Evolutionary conservation across 2,797 vertebrate species (phyloP).

Genomic region (Aeoliscus strigatus): DNA sequence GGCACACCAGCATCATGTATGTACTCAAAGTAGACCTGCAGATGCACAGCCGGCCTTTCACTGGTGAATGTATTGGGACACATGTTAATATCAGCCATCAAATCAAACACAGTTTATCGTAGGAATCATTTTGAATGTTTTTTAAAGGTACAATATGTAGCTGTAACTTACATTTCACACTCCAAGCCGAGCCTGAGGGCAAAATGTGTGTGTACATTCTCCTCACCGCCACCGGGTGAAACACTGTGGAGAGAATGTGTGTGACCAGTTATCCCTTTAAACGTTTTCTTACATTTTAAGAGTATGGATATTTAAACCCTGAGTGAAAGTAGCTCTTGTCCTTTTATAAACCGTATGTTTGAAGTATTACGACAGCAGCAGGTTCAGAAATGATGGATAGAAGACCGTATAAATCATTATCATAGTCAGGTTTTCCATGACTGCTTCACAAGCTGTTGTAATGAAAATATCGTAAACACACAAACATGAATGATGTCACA

Average conservation of each 20-base stretch:
- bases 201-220: no score
- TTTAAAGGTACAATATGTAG: conserved; percentile 1
- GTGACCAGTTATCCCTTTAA: no score
- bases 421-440: conserved; percentile 1
- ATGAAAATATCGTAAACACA: conserved; percentile 2
- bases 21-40: conserved; percentile 12
- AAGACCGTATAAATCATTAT: not conserved
- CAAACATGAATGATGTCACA: no score
- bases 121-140: conserved; percentile 10
- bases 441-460: not conserved
- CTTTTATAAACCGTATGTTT: conserved; percentile 1
- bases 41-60: conserved; percentile 38
- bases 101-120: conserved; percentile 23
- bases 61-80: conserved; percentile 54
- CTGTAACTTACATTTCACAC: no score
- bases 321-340: not conserved
- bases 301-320: not conserved
- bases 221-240: no score
- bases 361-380: not conserved
- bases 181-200: no score
- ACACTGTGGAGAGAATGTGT: no score
- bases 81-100: conserved; percentile 19
- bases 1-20: conserved; percentile 18
- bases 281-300: no score
- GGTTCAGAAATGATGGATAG: not conserved